A percentile compares a stretch with the other conserved stretches of the same genome.
phyloP scores from a whole-genome alignment of 2,113 vertebrate species.

The Hypocryptadius cinnamomeus region DNA sequence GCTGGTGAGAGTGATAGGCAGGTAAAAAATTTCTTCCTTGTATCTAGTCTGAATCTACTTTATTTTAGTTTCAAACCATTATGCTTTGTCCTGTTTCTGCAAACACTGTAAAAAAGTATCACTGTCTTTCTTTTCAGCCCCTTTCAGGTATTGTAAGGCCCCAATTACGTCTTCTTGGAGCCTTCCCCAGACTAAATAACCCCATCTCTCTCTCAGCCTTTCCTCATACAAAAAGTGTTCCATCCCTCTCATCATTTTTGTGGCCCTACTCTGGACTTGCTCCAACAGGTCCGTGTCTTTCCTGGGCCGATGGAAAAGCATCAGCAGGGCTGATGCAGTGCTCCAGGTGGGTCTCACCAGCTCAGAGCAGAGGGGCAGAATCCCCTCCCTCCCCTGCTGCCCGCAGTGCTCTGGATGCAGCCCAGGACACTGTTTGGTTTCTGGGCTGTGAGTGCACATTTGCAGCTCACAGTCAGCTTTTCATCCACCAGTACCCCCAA shows the following conservation, averaged over 20 bases:
- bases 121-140: rapidly evolving
- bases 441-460: background rate
- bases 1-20: background rate
- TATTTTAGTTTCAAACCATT: background rate
- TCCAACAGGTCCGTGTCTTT: background rate
- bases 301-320: no score
- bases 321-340: background rate
- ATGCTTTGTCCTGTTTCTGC: background rate
- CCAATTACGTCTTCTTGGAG: background rate
- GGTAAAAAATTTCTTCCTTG: background rate
- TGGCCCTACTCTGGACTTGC: background rate
- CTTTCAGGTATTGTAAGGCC: background rate
- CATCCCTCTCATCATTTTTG: background rate
- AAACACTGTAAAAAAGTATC: background rate
- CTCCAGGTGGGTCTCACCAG: background rate
- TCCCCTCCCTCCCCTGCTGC: background rate
- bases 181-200: background rate
- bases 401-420: rapidly evolving
- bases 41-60: background rate
- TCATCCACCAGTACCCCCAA: background rate
- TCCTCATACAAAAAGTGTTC: background rate
- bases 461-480: background rate
- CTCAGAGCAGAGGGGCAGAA: background rate
- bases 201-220: background rate
- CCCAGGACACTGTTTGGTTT: no score